Evolutionary conservation across 2,888 invertebrate species (phyloP).

Genomic region (Himalopsyche anomala): DNA sequence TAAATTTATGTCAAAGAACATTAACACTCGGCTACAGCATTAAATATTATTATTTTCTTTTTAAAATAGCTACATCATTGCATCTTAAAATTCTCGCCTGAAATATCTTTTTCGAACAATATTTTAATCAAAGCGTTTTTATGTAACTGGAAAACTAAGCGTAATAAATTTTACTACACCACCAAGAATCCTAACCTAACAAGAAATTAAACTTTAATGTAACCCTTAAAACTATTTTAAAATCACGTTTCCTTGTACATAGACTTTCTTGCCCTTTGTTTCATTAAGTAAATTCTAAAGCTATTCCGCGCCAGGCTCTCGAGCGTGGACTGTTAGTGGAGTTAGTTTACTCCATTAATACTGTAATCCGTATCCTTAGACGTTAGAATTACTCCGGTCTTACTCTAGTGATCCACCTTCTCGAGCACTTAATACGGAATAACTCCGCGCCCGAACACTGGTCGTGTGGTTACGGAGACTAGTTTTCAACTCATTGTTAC

Average conservation of each 20-base stretch:
- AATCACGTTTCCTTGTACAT: not conserved
- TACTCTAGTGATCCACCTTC: constrained; percentile 12
- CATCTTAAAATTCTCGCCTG: too few relatives aligned
- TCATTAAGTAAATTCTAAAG: constrained; percentile 28
- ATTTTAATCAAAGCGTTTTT: too few relatives aligned
- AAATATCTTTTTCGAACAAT: too few relatives aligned
- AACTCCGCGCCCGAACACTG: not conserved
- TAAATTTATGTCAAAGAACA: too few relatives aligned
- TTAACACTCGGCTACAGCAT: too few relatives aligned
- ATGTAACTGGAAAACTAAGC: too few relatives aligned
- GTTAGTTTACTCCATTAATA: constrained; percentile 34
- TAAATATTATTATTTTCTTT: too few relatives aligned
- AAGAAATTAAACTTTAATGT: constrained; percentile 16
- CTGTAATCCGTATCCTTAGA: constrained; percentile 21
- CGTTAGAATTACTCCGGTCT: constrained; percentile 17
- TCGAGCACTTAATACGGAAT: constrained; percentile 3
- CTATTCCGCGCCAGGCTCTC: constrained; percentile 12
- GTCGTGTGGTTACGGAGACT: not conserved
- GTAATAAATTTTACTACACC: not conserved
- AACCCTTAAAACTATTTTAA: constrained; percentile 29
- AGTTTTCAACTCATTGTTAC: constrained; percentile 13
- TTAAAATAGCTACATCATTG: too few relatives aligned
- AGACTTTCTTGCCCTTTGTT: constrained; percentile 7
- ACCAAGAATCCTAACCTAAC: not conserved
- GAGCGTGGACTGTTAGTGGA: constrained; percentile 34